Conservation (phyloP, 2,797 vertebrate genomes). For the Ispidina lecontei region DNA sequence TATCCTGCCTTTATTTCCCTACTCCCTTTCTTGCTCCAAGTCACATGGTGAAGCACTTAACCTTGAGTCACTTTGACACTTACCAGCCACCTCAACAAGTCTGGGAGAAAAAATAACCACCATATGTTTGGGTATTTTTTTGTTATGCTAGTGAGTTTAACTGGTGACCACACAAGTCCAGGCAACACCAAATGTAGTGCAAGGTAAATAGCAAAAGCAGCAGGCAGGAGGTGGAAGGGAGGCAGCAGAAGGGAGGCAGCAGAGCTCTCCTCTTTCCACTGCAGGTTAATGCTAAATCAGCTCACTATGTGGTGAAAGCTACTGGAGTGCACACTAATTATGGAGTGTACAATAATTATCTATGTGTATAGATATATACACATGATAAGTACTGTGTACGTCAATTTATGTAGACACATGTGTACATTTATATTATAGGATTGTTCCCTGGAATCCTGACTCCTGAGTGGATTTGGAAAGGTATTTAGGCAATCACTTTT, state of each 20-base stretch:
- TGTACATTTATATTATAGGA: not conserved
- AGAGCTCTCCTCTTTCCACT: not conserved
- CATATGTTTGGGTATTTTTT: not conserved
- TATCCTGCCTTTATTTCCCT: not conserved
- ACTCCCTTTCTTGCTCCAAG: not conserved
- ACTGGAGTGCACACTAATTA: fast-evolving
- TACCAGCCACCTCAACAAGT: not conserved
- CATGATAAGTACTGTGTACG: not conserved
- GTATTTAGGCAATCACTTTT: not conserved
- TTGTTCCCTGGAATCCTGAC: not conserved
- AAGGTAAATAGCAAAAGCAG: not conserved
- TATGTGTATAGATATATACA: not conserved
- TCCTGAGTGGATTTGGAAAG: not conserved
- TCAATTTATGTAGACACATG: fast-evolving
- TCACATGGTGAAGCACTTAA: fast-evolving
- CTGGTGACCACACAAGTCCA: not conserved
- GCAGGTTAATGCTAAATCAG: not conserved
- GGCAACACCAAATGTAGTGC: not conserved
- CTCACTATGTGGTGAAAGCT: not conserved
- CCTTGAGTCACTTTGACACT: not conserved
- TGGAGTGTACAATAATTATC: too few relatives aligned
- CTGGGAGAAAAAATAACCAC: not conserved
- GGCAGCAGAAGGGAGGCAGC: not conserved
- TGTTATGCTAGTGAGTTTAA: not conserved
- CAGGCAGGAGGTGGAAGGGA: not conserved